These are phyloP conservation scores for Gorsachius goisagi DNA, from an alignment of 2,113 vertebrate genomes.

Conservation along the genomic window DNA sequence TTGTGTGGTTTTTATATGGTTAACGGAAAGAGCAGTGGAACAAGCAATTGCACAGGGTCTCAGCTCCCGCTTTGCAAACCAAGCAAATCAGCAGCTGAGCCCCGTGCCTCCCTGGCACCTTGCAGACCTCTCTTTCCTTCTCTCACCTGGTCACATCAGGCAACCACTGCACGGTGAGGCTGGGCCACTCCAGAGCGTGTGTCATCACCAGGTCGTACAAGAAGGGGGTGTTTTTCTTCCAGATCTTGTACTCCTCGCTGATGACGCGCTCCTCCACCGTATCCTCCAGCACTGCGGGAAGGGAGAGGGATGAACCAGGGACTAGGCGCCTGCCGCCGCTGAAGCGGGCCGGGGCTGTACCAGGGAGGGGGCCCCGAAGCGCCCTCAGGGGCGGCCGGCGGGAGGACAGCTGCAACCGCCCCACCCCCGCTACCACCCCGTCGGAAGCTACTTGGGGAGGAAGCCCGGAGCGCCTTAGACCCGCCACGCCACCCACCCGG, in stretches of 20 bases:
- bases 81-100: not conserved
- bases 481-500: not conserved
- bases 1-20: accelerated
- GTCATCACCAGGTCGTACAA: conserved; percentile 93
- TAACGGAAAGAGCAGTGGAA: not conserved
- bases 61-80: not conserved
- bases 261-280: conserved; percentile 91
- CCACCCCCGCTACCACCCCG: not conserved
- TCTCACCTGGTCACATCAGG: conserved; percentile 90
- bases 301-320: not conserved
- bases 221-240: conserved; percentile 95
- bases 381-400: not conserved
- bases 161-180: conserved; percentile 92
- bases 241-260: conserved; percentile 94
- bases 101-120: not conserved
- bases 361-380: not conserved
- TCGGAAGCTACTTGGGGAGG: not conserved
- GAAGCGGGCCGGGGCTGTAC: accelerated
- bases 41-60: not conserved
- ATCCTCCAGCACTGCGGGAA: conserved; percentile 85
- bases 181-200: conserved; percentile 92
- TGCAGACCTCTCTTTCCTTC: not conserved
- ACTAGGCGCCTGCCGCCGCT: not conserved
- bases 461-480: not conserved
- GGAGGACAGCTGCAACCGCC: not conserved